phyloP scores from a whole-genome alignment of 2,113 vertebrate species.

The Micronisus gabar region DNA sequence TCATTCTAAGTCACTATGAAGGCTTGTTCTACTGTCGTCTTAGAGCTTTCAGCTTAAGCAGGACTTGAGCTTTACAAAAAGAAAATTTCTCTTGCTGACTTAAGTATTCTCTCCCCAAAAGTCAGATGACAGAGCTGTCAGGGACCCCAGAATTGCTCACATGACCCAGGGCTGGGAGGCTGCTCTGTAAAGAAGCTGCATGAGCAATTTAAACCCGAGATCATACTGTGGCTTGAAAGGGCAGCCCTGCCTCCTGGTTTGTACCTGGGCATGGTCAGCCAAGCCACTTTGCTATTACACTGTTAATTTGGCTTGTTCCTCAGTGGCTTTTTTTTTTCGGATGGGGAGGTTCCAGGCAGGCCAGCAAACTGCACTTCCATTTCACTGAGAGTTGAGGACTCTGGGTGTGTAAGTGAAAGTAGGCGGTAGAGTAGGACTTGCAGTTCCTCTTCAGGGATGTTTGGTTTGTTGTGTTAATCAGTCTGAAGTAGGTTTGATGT shows the following conservation, averaged over 20 bases:
- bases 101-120: background rate
- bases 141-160: background rate
- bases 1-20: background rate
- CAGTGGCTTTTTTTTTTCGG: background rate
- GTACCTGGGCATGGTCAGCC: background rate
- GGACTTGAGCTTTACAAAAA: background rate
- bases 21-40: background rate
- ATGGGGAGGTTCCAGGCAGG: background rate
- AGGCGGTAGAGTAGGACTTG: background rate
- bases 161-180: background rate
- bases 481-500: background rate
- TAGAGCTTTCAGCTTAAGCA: background rate
- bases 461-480: background rate
- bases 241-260: background rate
- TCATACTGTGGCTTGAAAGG: background rate
- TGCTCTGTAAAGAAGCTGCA: background rate
- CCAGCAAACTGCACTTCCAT: background rate
- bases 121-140: accelerated
- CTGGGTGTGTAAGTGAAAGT: background rate
- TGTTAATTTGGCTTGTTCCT: background rate
- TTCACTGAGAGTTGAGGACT: background rate
- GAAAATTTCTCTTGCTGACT: background rate
- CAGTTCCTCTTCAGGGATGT: background rate
- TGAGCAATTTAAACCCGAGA: background rate
- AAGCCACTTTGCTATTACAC: background rate